Evolutionary conservation across 2,113 vertebrate species (phyloP).

Genomic region (Hystrix cristata): DNA sequence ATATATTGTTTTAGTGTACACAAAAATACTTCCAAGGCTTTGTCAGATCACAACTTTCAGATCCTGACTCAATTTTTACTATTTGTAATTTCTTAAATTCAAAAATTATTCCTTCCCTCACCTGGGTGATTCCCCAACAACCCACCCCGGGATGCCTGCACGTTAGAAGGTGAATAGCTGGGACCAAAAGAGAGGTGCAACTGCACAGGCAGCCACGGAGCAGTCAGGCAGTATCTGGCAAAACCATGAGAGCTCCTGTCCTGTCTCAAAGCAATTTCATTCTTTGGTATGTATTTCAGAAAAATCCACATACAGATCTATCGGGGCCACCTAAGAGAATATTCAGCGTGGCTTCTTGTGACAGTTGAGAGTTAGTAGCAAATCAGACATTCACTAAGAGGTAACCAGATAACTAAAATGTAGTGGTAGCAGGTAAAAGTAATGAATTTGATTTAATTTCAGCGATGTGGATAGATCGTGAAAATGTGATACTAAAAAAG

Average conservation of each 20-base stretch:
- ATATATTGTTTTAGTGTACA: not conserved
- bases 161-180: not conserved
- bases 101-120: not conserved
- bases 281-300: not conserved
- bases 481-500: not conserved
- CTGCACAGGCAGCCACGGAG: not conserved
- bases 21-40: constrained; percentile 25
- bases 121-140: not conserved
- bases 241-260: not conserved
- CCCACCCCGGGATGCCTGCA: not conserved
- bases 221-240: not conserved
- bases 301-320: not conserved
- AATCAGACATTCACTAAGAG: not conserved
- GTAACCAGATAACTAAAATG: not conserved
- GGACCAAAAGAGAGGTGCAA: not conserved
- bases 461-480: not conserved
- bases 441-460: constrained; percentile 31
- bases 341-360: not conserved
- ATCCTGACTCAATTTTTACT: constrained; percentile 23
- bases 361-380: not conserved
- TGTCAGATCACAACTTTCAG: not conserved
- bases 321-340: not conserved
- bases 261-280: not conserved
- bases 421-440: not conserved
- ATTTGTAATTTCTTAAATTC: not conserved